Base-by-base conservation (phyloP, 2,797 vertebrate genomes). In the Catamblyrhynchus diadema region DNA sequence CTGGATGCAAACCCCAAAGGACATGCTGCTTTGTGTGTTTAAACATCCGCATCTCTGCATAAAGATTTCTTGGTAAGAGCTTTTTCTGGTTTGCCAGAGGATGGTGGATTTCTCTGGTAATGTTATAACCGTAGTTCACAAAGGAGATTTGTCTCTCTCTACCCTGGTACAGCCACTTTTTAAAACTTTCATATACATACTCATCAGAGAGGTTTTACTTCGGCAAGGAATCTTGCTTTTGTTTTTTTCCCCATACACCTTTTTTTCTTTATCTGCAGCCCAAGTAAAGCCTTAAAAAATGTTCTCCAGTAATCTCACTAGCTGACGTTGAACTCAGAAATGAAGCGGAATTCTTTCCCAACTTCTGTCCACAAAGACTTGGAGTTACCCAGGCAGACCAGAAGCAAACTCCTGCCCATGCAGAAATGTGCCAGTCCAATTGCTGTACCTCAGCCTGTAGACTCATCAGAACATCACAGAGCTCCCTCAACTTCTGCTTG, bases 21-120 rank as follows among this genome's bases (percentile, higher is more conserved):
- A 61, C 48, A 28, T 0, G 0, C 17, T 3, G 0, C 9, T 56
- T 65, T 71, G 12, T 0, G 0, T 39, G 8, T 60, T 28, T 44
- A 33, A 81, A 6, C 11, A 45, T 48, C 37, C 9, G 2, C 8
- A 44, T 1, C 6, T 35, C 13, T 30, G n/a, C 39, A 51, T 10
- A 25, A 42, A 71, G 22, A 33, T 47, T 62, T 54, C 21, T 33
- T 59, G 19, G 17, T 57, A 71, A 24, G 16, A 33, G 12, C 6
- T 32, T 67, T 18, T 35, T 54, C 14, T 51, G 39, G 17, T n/a
- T 25, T 77, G 28, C 4, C 67, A 77, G 35, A 57, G 12, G 14
- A 37, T 35, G 19, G 24, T 71, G 71, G 33, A 37, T 88, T 80
- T 90, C n/a, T 73, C 22, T 2, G 1, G 14, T 73, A 67, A 12